Evolutionary conservation across 2,888 invertebrate genomes (phyloP), one percentile per base, ranked within the genome.

Genomic region (Parasteatoda lunata): DNA sequence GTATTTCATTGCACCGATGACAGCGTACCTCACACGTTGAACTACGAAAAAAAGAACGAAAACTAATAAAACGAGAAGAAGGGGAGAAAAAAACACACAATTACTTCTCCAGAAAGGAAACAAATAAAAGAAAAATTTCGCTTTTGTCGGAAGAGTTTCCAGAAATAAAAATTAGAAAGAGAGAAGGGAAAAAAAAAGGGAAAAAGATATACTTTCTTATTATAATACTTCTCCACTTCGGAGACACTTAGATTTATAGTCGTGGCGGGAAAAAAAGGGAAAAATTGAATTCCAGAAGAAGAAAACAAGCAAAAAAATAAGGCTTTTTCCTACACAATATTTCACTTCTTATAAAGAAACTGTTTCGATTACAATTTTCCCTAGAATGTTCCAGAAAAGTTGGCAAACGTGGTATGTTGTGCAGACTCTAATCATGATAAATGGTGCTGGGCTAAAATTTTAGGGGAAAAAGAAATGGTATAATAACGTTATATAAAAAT

Each of bases 341-440:
- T 77, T 68, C 76, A 76, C 65, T 45, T 54, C 48, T 8, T 45
- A 47, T 15, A 65, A 48, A n/a, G 45, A 65, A 65, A n/a, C 15
- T n/a, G 9, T 49, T 76, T 65, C 76, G 76, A 76, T 76, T 76
- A 64, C 65, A 76, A 59, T 76, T 65, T 15, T 49, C 45, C 70
- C 15, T 13, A 70, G 70, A 51, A 70, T 59, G 69, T 47, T 54
- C 48, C 15, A 3, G 48, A 30, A 30, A 30, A 47, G 70, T 78
- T 77, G 47, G 68, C 64, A 6, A 51, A 13, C 51, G n/a, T 30
- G 15, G 66, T 5, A 30, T n/a, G 66, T 15, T 68, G 15, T 45
- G 47, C 47, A 52, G 72, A 80, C 81, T 73, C 73, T 81, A 81
- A 81, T 81, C 73, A 73, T 81, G 73, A 81, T 73, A 47, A 52